Conservation (phyloP, 2,113 vertebrate species). For the Microtus montanus region DNA sequence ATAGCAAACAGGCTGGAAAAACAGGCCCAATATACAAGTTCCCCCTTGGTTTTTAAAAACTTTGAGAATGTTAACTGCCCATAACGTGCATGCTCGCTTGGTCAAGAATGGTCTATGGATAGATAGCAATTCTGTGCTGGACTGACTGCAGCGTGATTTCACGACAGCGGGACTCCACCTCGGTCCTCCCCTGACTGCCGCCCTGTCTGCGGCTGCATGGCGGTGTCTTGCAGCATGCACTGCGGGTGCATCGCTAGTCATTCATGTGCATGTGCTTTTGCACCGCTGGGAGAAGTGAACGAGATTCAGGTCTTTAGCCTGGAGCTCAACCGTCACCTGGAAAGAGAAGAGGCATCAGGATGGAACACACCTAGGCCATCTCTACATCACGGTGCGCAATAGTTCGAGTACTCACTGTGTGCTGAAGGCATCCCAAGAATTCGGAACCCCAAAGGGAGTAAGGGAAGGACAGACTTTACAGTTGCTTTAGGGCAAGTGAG, state of each 20-base stretch:
- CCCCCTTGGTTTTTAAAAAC: conserved; percentile 84
- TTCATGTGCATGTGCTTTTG: conserved; percentile 80
- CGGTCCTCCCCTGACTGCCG: conserved; percentile 74
- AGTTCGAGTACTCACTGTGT: neutral
- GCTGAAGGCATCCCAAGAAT: neutral
- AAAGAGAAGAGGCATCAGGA: conserved; percentile 33
- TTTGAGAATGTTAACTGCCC: conserved; percentile 73
- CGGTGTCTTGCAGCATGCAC: conserved; percentile 84
- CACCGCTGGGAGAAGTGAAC: conserved; percentile 82
- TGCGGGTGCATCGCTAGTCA: conserved; percentile 77
- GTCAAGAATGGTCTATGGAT: conserved; percentile 77
- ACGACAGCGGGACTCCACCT: conserved; percentile 79
- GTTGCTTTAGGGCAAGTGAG: conserved; percentile 1
- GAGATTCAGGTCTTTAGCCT: conserved; percentile 71
- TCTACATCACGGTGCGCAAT: neutral
- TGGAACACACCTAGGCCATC: neutral
- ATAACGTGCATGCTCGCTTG: conserved; percentile 84
- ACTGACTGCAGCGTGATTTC: conserved; percentile 80
- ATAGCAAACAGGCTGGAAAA: conserved; percentile 88
- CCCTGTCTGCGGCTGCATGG: conserved; percentile 66
- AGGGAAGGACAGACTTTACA: neutral
- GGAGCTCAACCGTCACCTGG: conserved; percentile 68
- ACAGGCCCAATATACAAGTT: conserved; percentile 82
- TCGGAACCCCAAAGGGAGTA: neutral
- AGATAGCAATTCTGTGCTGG: conserved; percentile 76